Base-by-base conservation (phyloP, 2,888 invertebrate genomes). In the Cyclophora albipunctata region DNA sequence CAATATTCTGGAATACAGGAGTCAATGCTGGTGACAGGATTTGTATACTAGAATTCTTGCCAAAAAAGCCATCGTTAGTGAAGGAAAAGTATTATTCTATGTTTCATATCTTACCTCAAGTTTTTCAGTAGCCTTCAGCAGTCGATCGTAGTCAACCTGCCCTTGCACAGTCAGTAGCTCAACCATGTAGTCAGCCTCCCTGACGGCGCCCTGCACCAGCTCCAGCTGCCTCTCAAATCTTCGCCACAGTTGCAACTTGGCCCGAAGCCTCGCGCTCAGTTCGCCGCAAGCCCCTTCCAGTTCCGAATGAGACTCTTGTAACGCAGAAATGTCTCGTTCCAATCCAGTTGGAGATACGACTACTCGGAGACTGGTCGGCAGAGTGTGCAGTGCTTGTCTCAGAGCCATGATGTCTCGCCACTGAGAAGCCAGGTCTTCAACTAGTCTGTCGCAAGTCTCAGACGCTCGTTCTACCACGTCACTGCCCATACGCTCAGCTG, bases 171-270 rank as follows among this genome's bases (percentile, higher is more conserved):
- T 94, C 7, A 96, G 87, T 52, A 96, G 83, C 60, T 96, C 95
- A 87, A 95, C 94, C 95, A 96, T 95, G 66, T 95, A 96, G 74
- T 96, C 95, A 0, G 95, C 94, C 66, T 96, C 95, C 50, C 95
- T 91, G 0, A 95, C 95, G 0, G 94, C 95, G 47, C 94, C 93
- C 57, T 95, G 94, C 6, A 96, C 95, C 73, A 92, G 70, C 64
- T 96, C 95, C 60, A 96, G 76, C 64, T 95, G 94, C 3, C 91
- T 85, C 69, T 95, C 95, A 73, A 94, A 95, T 34, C 94, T 85
- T 50, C 92, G 89, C 96, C 96, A 96, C 34, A 96, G 81, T 3
- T 90, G 90, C 42, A 94, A 78, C 4, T 93, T 91, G 49, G 91
- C 90, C 40, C 91, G 90, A 34, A 96, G 84, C 2, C 93, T 80